phyloP scores from a whole-genome alignment of 2,113 vertebrate species.

The Boleophthalmus pectinirostris region DNA sequence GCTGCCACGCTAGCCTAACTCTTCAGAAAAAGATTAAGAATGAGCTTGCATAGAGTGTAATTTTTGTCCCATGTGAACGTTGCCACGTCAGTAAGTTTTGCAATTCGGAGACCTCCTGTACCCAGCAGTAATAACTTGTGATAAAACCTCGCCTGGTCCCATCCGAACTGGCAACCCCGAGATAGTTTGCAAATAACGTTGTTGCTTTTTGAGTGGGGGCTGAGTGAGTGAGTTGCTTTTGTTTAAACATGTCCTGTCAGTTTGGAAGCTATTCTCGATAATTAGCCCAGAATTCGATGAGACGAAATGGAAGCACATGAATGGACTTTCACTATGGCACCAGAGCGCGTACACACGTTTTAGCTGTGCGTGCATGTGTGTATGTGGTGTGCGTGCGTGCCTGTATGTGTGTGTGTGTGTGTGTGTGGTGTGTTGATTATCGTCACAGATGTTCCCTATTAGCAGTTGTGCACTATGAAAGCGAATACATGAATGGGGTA shows the following conservation, averaged over 20 bases:
- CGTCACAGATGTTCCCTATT: conserved; percentile 53
- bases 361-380: conserved; percentile 32
- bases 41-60: conserved; percentile 18
- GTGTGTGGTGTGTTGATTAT: conserved; percentile 46
- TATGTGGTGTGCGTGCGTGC: conserved; percentile 30
- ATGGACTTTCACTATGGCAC: conserved; percentile 26
- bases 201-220: conserved; percentile 8
- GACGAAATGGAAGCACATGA: conserved; percentile 34
- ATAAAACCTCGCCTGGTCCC: conserved; percentile 24
- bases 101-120: conserved; percentile 21
- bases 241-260: conserved; percentile 46
- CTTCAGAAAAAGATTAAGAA: conserved; percentile 26
- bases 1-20: not conserved
- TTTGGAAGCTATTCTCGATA: conserved; percentile 42
- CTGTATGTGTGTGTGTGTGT: conserved; percentile 25
- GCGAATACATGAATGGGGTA: conserved; percentile 23
- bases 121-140: conserved; percentile 27
- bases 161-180: conserved; percentile 34
- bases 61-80: conserved; percentile 34
- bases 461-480: conserved; percentile 35
- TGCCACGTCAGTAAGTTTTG: conserved; percentile 31
- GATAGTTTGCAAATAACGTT: conserved; percentile 46
- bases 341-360: conserved; percentile 38
- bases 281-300: conserved; percentile 19
- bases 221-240: conserved; percentile 10